Conservation (phyloP, 2,113 vertebrate genomes). For the Entomyzon cyanotis region DNA sequence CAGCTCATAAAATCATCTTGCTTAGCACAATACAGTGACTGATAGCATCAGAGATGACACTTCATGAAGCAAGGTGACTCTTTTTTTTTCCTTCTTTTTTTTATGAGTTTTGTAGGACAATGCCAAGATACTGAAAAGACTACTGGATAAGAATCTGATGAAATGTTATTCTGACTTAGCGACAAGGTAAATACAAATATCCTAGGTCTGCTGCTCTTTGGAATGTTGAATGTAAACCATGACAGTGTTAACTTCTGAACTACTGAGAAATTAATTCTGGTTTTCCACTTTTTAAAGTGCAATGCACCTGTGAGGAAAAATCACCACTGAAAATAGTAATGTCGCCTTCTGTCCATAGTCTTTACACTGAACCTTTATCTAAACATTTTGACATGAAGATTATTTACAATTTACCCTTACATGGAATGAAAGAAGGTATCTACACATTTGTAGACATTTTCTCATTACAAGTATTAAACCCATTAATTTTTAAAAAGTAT, state of each 20-base stretch:
- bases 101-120: neutral
- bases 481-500: neutral
- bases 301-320: neutral
- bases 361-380: neutral
- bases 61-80: conserved; percentile 74
- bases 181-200: neutral
- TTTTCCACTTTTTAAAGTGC: neutral
- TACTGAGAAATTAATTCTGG: neutral
- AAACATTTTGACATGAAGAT: neutral
- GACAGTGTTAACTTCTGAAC: neutral
- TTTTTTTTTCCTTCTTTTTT: neutral
- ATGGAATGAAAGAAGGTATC: neutral
- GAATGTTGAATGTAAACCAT: neutral
- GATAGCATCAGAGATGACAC: conserved; percentile 64
- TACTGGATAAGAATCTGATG: neutral
- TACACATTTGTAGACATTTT: neutral
- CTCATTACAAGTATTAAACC: neutral
- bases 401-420: neutral
- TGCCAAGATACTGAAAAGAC: conserved; percentile 23
- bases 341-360: neutral
- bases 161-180: neutral
- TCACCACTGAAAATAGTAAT: neutral
- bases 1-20: conserved; percentile 75
- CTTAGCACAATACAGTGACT: conserved; percentile 63
- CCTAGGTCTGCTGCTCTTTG: neutral